phyloP scores from a whole-genome alignment of 1,140 invertebrate genomes.

The Saccostrea cuccullata region DNA sequence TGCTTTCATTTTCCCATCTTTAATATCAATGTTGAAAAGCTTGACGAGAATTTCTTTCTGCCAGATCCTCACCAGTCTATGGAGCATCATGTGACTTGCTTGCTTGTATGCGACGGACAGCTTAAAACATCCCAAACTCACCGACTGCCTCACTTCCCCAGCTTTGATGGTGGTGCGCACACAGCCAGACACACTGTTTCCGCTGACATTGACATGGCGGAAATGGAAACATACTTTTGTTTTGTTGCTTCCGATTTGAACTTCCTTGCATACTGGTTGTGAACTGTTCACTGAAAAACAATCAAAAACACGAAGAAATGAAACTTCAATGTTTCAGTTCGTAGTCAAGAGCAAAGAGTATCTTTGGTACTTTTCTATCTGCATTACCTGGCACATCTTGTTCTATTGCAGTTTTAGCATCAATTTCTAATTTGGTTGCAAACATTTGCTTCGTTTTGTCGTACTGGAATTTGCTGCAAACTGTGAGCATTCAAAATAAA shows the following conservation, averaged over 20 bases:
- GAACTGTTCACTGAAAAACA: background rate
- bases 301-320: background rate
- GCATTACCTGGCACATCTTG: background rate
- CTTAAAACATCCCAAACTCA: background rate
- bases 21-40: background rate
- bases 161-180: background rate
- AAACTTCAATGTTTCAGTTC: background rate
- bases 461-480: conserved; percentile 6
- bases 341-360: background rate
- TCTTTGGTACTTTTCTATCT: background rate
- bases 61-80: background rate
- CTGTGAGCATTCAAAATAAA: background rate
- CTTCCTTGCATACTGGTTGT: background rate
- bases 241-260: background rate
- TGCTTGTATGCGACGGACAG: background rate
- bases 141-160: background rate
- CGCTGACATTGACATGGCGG: background rate
- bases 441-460: background rate
- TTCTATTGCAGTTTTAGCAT: background rate
- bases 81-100: background rate
- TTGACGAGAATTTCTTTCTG: background rate
- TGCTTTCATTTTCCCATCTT: too few species aligned
- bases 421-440: background rate
- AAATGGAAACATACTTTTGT: background rate
- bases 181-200: background rate